Evolutionary conservation across 2,888 invertebrate genomes (phyloP).

Genomic region (Pediacus dermestoides): DNA sequence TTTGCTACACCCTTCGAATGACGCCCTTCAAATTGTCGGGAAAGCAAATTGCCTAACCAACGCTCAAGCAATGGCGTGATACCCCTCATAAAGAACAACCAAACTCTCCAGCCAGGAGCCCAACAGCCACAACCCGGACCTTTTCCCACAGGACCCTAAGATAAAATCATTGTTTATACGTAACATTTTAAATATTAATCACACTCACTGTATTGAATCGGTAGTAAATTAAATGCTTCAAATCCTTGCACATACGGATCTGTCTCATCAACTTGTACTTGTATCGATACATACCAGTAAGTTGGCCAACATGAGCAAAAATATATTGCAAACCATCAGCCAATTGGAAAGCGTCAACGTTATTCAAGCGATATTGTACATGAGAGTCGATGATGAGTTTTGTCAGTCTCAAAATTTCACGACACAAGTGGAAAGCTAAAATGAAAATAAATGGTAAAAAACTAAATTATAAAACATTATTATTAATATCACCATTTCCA

Average conservation of each 20-base stretch:
- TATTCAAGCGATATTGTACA: slow-evolving; percentile 98
- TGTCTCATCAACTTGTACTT: slow-evolving; percentile 98
- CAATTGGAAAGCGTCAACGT: slow-evolving; percentile 98
- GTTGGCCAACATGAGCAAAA: slow-evolving; percentile 98
- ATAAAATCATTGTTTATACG: slow-evolving; percentile 6
- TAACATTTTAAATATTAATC: slow-evolving; percentile 1
- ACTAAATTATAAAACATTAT: slow-evolving; percentile 7
- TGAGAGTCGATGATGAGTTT: slow-evolving; percentile 99
- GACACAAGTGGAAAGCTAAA: slow-evolving; percentile 95
- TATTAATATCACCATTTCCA: slow-evolving; percentile 72
- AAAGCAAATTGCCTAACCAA: slow-evolving; percentile 98
- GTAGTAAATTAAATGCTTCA: slow-evolving; percentile 99
- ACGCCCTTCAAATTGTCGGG: slow-evolving; percentile 97
- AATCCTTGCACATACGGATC: slow-evolving; percentile 99
- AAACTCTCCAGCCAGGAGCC: slow-evolving; percentile 99
- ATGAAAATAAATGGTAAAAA: slow-evolving; percentile 20
- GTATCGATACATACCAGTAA: slow-evolving; percentile 99
- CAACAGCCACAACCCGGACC: slow-evolving; percentile 98
- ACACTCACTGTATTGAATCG: slow-evolving; percentile 90
- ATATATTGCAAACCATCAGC: slow-evolving; percentile 98
- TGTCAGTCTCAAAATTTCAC: slow-evolving; percentile 96
- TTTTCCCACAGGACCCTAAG: slow-evolving; percentile 93
- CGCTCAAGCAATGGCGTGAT: slow-evolving; percentile 96
- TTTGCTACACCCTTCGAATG: slow-evolving; percentile 99
- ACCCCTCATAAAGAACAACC: slow-evolving; percentile 99